Percentiles rank a stretch among this genome's conserved stretches.
These are phyloP conservation scores for Oryzias curvinotus DNA, from an alignment of 2,113 vertebrate species.

Conservation along the genomic window DNA sequence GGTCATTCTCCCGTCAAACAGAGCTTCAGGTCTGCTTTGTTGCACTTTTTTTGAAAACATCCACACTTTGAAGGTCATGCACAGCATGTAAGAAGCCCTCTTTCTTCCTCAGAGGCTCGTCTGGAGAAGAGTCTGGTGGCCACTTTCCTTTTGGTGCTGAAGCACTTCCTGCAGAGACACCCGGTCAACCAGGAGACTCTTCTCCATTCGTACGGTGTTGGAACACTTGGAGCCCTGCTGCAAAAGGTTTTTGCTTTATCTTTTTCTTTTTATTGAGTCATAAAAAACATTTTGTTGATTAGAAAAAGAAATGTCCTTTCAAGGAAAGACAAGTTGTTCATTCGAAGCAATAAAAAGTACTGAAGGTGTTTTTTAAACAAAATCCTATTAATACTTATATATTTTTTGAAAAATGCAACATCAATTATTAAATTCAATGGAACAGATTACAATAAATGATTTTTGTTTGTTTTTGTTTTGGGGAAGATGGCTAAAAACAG, in stretches of 20 bases:
- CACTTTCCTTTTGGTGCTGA: constrained; percentile 91
- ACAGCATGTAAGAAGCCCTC: neutral
- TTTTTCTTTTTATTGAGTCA: neutral
- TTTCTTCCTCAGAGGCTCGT: constrained; percentile 83
- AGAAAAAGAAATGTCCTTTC: too few relatives aligned
- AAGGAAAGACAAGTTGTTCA: too few relatives aligned
- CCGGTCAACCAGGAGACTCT: constrained; percentile 93
- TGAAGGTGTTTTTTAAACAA: too few relatives aligned
- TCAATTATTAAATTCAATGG: too few relatives aligned
- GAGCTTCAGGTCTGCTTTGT: constrained; percentile 85
- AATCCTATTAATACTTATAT: too few relatives aligned
- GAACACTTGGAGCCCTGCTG: constrained; percentile 87
- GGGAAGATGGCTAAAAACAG: too few relatives aligned
- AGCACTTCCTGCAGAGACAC: constrained; percentile 95
- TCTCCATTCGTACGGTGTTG: constrained; percentile 86
- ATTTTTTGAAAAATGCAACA: too few relatives aligned
- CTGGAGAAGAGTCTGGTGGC: constrained; percentile 93
- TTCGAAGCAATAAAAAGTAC: too few relatives aligned
- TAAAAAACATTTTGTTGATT: too few relatives aligned
- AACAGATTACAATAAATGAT: too few relatives aligned
- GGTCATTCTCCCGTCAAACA: constrained; percentile 87
- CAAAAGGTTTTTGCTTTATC: constrained; percentile 82
- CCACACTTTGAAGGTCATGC: neutral
- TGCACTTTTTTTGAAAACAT: neutral
- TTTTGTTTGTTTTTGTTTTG: too few relatives aligned